Percentiles rank a stretch among this genome's conserved stretches.
Conservation (phyloP, 2,113 vertebrate genomes). For the Microcebus murinus region DNA sequence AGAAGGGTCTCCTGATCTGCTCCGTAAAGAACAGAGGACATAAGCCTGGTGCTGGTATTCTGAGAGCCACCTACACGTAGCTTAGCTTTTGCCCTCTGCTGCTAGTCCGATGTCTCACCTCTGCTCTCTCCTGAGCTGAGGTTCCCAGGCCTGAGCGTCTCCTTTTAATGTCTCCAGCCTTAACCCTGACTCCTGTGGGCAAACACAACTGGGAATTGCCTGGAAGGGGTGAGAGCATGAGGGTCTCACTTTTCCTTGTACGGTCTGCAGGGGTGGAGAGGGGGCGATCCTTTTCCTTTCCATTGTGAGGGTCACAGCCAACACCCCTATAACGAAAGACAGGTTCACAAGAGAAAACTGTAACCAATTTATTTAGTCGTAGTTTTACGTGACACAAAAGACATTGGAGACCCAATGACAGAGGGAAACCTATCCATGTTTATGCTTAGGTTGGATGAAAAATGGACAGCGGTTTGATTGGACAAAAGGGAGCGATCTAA, state of each 20-base stretch:
- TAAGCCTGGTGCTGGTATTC: not conserved
- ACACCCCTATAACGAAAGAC: not conserved
- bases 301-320: not conserved
- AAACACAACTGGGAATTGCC: too few relatives aligned
- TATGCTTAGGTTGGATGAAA: not conserved
- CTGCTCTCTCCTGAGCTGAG: not conserved
- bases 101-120: too few relatives aligned
- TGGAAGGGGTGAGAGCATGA: not conserved
- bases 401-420: not conserved
- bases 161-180: not conserved
- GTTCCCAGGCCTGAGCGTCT: not conserved
- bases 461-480: not conserved
- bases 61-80: not conserved
- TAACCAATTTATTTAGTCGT: not conserved
- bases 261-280: not conserved
- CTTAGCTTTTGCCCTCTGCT: not conserved
- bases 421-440: not conserved
- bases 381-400: not conserved
- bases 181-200: not conserved
- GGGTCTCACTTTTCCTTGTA: not conserved
- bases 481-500: not conserved
- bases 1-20: not conserved
- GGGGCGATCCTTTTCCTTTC: not conserved
- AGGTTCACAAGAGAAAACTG: not conserved
- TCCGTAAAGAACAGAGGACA: too few relatives aligned